phyloP scores from a whole-genome alignment of 2,888 invertebrate species.

The Reticulitermes lucifugus region DNA sequence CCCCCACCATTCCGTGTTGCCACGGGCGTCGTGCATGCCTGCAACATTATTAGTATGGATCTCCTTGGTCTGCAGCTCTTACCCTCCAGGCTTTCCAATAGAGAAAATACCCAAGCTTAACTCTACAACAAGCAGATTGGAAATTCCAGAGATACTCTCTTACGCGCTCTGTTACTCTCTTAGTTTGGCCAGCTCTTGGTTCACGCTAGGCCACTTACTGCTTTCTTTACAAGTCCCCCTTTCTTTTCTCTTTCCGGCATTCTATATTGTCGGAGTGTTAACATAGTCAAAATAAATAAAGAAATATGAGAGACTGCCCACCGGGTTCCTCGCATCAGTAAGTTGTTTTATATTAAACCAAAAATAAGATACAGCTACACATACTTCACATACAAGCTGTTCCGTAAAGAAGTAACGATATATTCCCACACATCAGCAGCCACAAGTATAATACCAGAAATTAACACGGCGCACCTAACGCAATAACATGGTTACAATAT shows the following conservation, averaged over 20 bases:
- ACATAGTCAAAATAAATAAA: background rate
- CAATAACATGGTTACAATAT: too few species aligned
- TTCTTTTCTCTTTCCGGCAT: background rate
- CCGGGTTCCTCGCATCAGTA: background rate
- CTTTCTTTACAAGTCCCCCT: background rate
- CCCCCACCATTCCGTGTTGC: background rate
- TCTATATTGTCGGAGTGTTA: constrained; percentile 1
- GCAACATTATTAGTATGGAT: constrained; percentile 11
- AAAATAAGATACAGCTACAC: background rate
- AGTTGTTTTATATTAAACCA: background rate
- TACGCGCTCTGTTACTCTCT: background rate
- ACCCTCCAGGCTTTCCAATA: background rate
- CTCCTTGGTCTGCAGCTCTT: background rate
- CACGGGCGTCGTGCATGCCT: background rate
- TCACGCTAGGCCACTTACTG: background rate
- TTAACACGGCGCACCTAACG: too few species aligned
- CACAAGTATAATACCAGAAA: too few species aligned
- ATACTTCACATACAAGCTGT: too few species aligned
- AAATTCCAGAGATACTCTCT: constrained; percentile 27
- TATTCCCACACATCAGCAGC: too few species aligned
- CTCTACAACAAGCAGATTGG: constrained; percentile 26
- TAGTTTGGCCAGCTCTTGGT: background rate
- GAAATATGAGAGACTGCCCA: background rate
- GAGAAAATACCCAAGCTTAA: constrained; percentile 11
- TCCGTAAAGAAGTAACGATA: too few species aligned